These are phyloP conservation scores for Riparia riparia DNA, from an alignment of 2,113 vertebrate species.

Conservation along the genomic window DNA sequence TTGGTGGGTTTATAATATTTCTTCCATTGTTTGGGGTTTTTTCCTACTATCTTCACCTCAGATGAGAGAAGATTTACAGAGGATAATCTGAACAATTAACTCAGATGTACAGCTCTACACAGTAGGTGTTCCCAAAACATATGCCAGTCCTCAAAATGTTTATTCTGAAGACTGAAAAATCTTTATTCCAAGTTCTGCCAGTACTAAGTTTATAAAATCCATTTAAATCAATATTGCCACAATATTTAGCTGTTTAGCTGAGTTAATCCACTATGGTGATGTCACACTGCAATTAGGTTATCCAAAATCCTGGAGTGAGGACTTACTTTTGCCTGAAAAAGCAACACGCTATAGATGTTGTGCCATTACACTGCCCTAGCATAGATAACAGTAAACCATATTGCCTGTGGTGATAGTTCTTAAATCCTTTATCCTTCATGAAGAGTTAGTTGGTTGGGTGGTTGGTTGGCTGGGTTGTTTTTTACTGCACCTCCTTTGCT, in stretches of 20 bases:
- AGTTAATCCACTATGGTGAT: background rate
- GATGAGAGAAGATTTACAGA: background rate
- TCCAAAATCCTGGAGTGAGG: background rate
- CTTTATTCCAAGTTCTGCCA: background rate
- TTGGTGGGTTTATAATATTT: background rate
- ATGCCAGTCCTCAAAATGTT: background rate
- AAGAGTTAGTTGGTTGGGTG: background rate
- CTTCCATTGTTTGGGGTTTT: background rate
- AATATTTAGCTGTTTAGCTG: background rate
- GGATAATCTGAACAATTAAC: background rate
- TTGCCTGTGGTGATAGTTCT: background rate
- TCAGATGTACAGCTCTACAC: background rate
- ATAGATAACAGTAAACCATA: background rate
- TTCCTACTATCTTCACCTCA: background rate
- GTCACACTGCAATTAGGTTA: background rate
- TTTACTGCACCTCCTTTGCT: background rate
- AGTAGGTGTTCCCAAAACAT: background rate
- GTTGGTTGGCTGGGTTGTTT: background rate
- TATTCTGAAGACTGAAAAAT: background rate
- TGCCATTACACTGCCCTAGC: background rate
- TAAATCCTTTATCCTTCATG: background rate
- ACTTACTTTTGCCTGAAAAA: background rate
- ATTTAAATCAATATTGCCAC: background rate
- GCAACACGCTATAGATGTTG: rapidly evolving
- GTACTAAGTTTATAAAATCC: background rate